These are phyloP conservation scores for Cheilinus undulatus DNA, from an alignment of 2,113 vertebrate genomes.

Conservation along the genomic window DNA sequence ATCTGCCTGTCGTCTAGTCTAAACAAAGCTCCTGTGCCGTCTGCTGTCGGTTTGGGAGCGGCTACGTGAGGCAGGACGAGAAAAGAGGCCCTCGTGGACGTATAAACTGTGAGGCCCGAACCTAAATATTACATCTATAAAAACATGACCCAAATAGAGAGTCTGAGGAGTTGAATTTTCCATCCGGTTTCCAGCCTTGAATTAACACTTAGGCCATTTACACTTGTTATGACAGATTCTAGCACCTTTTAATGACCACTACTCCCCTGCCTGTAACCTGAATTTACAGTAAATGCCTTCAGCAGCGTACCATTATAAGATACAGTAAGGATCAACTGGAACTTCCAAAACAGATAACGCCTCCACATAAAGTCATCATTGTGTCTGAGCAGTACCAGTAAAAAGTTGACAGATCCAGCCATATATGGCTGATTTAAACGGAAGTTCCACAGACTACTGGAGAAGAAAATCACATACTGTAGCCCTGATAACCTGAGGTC, in stretches of 20 bases:
- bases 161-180: slow-evolving; percentile 65
- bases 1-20: slow-evolving; percentile 73
- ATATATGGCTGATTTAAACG: slow-evolving; percentile 6
- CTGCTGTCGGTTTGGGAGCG: slow-evolving; percentile 54
- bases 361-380: slow-evolving; percentile 11
- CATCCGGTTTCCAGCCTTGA: slow-evolving; percentile 61
- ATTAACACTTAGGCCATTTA: slow-evolving; percentile 43
- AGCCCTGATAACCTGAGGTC: not conserved
- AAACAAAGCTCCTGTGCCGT: slow-evolving; percentile 71
- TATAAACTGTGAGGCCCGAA: slow-evolving; percentile 60
- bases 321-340: slow-evolving; percentile 24
- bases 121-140: slow-evolving; percentile 80
- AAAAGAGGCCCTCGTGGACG: slow-evolving; percentile 60
- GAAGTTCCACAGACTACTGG: not conserved
- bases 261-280: slow-evolving; percentile 38
- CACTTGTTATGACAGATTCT: slow-evolving; percentile 59
- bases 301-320: slow-evolving; percentile 28
- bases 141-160: slow-evolving; percentile 76
- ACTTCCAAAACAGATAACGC: not conserved
- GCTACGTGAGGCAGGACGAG: slow-evolving; percentile 58
- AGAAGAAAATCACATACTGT: not conserved
- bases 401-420: slow-evolving; percentile 4
- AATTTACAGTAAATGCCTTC: slow-evolving; percentile 43
- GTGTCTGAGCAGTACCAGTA: slow-evolving; percentile 10
- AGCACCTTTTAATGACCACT: slow-evolving; percentile 51